These are phyloP conservation scores for Drosophila conformis DNA, from an alignment of 2,888 invertebrate genomes.

Conservation along the genomic window DNA sequence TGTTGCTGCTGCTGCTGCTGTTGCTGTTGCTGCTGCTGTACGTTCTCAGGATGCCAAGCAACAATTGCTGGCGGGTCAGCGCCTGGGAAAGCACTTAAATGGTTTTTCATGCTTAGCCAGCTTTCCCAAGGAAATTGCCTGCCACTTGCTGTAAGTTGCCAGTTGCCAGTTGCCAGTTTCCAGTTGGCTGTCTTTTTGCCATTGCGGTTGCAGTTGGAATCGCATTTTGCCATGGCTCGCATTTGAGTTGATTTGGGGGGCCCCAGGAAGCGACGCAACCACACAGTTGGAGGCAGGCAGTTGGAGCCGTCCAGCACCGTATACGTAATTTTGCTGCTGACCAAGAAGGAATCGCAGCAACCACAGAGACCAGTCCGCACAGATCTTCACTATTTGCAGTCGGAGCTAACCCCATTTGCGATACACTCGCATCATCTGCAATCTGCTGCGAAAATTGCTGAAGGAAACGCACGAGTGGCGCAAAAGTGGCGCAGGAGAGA, in stretches of 20 bases:
- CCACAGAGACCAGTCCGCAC: constrained; percentile 22
- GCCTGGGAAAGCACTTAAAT: constrained; percentile 80
- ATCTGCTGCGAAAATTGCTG: constrained; percentile 74
- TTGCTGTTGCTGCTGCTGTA: not conserved
- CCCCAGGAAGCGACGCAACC: constrained; percentile 66
- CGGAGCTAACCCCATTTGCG: constrained; percentile 62
- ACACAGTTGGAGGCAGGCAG: constrained; percentile 19
- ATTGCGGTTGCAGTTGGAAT: constrained; percentile 22
- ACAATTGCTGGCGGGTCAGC: constrained; percentile 59
- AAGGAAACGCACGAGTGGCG: constrained; percentile 79
- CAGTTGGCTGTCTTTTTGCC: constrained; percentile 19
- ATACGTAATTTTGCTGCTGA: constrained; percentile 73
- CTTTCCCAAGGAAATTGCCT: constrained; percentile 76
- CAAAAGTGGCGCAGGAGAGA: constrained; percentile 57
- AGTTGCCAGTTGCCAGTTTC: constrained; percentile 47
- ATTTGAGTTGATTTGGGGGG: constrained; percentile 9
- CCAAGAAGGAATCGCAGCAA: constrained; percentile 71
- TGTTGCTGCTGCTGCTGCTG: constrained; percentile 13
- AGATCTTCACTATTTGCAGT: constrained; percentile 6
- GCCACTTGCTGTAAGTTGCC: constrained; percentile 23
- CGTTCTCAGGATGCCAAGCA: constrained; percentile 69
- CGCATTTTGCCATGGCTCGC: constrained; percentile 21
- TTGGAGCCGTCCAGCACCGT: constrained; percentile 51
- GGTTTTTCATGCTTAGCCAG: constrained; percentile 69
- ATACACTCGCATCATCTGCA: constrained; percentile 65